Evolutionary conservation across 2,797 vertebrate species (phyloP).

Genomic region (Anguilla obscura): DNA sequence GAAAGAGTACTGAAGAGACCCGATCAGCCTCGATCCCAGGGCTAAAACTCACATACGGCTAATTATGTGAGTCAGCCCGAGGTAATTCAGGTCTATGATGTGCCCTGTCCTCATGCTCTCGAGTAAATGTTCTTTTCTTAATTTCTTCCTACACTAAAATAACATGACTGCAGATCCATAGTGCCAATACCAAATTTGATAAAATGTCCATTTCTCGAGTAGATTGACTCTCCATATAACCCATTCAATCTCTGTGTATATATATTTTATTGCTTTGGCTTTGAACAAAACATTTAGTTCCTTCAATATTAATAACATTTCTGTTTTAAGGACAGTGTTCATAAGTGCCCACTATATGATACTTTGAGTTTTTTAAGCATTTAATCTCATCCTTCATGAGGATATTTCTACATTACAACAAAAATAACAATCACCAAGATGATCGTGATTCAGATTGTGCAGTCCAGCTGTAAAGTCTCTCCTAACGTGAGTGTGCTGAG

Average conservation of each 20-base stretch:
- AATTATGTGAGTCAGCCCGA: background rate
- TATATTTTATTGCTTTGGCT: background rate
- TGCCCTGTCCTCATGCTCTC: background rate
- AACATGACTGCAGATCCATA: background rate
- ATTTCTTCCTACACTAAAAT: background rate
- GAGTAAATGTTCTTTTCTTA: background rate
- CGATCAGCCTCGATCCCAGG: background rate
- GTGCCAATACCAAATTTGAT: background rate
- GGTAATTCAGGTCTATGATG: background rate
- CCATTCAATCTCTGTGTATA: background rate
- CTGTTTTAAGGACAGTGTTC: background rate
- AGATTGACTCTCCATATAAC: too few relatives aligned
- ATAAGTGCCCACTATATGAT: too few relatives aligned
- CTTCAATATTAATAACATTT: background rate
- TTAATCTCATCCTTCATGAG: background rate
- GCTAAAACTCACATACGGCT: background rate
- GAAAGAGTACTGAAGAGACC: background rate
- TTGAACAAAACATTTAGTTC: background rate
- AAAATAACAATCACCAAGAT: background rate
- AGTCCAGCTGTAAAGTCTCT: background rate
- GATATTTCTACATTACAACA: background rate
- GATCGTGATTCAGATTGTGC: background rate
- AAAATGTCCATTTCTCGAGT: background rate
- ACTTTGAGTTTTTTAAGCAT: background rate
- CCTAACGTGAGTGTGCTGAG: background rate